phyloP scores from a whole-genome alignment of 2,797 vertebrate species.

The Rhinogobio ventralis region DNA sequence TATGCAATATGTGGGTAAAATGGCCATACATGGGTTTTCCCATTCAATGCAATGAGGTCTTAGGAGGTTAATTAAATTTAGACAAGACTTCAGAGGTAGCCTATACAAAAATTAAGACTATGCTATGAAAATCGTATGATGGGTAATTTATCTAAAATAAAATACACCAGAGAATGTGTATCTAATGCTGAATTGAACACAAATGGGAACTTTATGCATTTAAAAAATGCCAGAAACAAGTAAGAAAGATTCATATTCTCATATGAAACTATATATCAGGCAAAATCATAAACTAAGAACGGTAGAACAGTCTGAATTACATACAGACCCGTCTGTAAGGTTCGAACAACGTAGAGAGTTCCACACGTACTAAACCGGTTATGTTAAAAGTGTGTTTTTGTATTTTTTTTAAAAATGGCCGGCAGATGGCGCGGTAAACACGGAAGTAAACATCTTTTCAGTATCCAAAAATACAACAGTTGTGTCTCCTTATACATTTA shows the following conservation, averaged over 20 bases:
- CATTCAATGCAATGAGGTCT: no score
- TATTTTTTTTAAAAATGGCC: neutral
- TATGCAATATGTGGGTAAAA: no score
- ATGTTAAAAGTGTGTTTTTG: neutral
- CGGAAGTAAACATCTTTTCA: neutral
- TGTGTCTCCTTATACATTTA: neutral
- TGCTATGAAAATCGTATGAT: neutral
- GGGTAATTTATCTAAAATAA: neutral
- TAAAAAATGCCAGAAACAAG: neutral
- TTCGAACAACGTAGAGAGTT: neutral
- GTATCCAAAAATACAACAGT: neutral
- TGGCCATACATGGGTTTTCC: no score
- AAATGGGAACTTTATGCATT: neutral
- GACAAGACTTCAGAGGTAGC: neutral
- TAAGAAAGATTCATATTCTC: neutral
- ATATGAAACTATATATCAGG: neutral
- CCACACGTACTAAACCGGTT: no score
- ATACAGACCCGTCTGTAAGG: neutral
- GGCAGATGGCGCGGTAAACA: neutral
- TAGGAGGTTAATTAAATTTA: neutral
- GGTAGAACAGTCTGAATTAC: neutral
- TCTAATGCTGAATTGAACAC: neutral
- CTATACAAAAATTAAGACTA: neutral
- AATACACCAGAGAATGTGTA: neutral
- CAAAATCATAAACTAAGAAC: no score